phyloP scores from a whole-genome alignment of 2,888 invertebrate genomes.

The Melanostoma mellinum region DNA sequence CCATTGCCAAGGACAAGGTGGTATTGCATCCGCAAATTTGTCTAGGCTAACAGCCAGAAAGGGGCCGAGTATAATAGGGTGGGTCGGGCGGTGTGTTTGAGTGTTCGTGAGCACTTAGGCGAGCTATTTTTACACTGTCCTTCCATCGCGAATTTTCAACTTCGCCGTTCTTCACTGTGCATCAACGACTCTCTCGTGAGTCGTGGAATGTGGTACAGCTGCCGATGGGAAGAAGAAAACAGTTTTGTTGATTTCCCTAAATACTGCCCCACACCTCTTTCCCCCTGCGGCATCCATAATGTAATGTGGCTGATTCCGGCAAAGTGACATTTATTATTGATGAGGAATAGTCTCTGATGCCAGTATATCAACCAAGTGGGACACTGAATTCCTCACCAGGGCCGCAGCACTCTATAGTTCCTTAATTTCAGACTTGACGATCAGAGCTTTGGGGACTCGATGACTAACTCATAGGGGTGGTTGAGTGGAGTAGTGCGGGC shows the following conservation, averaged over 20 bases:
- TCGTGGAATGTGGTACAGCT: neutral
- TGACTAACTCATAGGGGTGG: neutral
- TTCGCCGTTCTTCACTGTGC: slow-evolving; percentile 10
- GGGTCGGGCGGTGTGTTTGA: neutral
- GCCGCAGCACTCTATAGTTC: slow-evolving; percentile 23
- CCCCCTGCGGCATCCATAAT: neutral
- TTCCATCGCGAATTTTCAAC: slow-evolving; percentile 48
- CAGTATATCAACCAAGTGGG: slow-evolving; percentile 12
- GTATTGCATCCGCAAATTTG: slow-evolving; percentile 65
- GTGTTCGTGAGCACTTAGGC: slow-evolving; percentile 50
- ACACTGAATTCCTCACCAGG: slow-evolving; percentile 12
- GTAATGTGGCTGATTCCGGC: slow-evolving; percentile 35
- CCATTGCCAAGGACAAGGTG: slow-evolving; percentile 66
- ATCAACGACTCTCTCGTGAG: slow-evolving; percentile 4
- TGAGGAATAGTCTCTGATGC: slow-evolving; percentile 40
- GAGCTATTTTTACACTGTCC: slow-evolving; percentile 61
- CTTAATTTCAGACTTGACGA: slow-evolving; percentile 48
- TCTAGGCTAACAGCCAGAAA: slow-evolving; percentile 59
- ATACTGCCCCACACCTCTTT: slow-evolving; percentile 1
- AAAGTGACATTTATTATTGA: slow-evolving; percentile 60
- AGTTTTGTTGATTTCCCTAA: slow-evolving; percentile 53
- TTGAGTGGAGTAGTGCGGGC: neutral
- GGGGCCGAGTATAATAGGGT: slow-evolving; percentile 14
- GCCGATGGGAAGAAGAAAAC: slow-evolving; percentile 6
- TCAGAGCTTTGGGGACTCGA: slow-evolving; percentile 8